Conservation (phyloP, 1,140 invertebrate species). For the Drosophila equinoxialis region DNA sequence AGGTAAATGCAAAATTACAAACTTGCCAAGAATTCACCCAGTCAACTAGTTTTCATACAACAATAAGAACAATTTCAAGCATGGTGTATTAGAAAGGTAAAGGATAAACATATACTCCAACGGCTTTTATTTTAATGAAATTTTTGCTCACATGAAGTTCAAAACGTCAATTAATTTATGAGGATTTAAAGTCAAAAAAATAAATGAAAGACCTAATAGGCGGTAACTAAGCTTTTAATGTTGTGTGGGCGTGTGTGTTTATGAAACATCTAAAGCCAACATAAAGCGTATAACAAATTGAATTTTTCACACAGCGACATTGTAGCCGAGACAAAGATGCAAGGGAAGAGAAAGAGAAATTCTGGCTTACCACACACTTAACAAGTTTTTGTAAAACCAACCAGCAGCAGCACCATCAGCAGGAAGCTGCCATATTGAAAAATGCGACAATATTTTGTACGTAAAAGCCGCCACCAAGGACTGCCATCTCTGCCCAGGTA, state of each 20-base stretch:
- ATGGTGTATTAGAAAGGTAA: background rate
- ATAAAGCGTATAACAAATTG: slow-evolving; percentile 78
- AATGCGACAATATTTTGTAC: slow-evolving; percentile 76
- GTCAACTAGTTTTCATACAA: slow-evolving; percentile 50
- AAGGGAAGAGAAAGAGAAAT: background rate
- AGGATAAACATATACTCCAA: slow-evolving; percentile 7
- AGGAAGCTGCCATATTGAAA: slow-evolving; percentile 62
- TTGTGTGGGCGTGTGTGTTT: slow-evolving; percentile 25
- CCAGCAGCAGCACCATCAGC: slow-evolving; percentile 17
- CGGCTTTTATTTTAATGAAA: slow-evolving; percentile 72
- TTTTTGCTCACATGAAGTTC: slow-evolving; percentile 15
- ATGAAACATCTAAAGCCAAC: slow-evolving; percentile 68
- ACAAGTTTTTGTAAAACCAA: slow-evolving; percentile 62
- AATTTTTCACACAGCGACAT: slow-evolving; percentile 57
- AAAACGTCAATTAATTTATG: slow-evolving; percentile 64
- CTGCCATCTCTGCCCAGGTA: background rate
- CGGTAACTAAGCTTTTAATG: slow-evolving; percentile 60
- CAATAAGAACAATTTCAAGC: slow-evolving; percentile 11
- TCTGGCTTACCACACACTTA: slow-evolving; percentile 69
- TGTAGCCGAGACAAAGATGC: background rate
- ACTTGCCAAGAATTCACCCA: slow-evolving; percentile 33
- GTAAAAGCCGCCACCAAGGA: slow-evolving; percentile 12
- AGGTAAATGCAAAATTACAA: slow-evolving; percentile 73
- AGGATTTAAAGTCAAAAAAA: slow-evolving; percentile 33
- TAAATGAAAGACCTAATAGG: slow-evolving; percentile 19